Conservation (phyloP, 2,888 invertebrate genomes). For the Rhagonycha lutea region DNA sequence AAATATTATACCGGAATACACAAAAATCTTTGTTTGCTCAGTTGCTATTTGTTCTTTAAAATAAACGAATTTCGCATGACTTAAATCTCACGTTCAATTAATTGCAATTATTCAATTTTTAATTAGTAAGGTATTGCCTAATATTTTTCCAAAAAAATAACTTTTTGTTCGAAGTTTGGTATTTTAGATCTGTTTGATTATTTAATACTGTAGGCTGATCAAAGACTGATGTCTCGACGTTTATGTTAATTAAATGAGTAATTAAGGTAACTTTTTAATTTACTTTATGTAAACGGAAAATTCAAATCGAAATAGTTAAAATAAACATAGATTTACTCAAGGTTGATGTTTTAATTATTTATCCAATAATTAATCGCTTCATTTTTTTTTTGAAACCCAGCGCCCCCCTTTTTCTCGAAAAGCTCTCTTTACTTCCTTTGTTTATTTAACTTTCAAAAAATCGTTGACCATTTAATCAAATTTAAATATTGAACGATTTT, state of each 20-base stretch:
- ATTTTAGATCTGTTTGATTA: not conserved
- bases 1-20: not conserved
- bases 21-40: not conserved
- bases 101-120: not conserved
- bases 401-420: not conserved
- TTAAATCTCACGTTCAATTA: not conserved
- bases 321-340: not conserved
- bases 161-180: not conserved
- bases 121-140: not conserved
- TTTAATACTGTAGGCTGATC: not conserved
- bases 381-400: not conserved
- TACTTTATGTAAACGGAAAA: not conserved
- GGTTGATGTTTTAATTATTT: not conserved
- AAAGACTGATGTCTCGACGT: not conserved
- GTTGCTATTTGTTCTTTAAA: not conserved
- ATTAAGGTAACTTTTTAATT: not conserved
- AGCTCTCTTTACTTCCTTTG: not conserved
- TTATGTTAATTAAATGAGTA: not conserved
- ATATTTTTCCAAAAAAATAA: not conserved
- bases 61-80: not conserved
- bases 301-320: not conserved
- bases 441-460: not conserved
- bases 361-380: not conserved
- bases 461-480: not conserved
- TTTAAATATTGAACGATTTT: not conserved